Evolutionary conservation across 2,888 invertebrate species (phyloP), one percentile per base, ranked within the genome.

Genomic region (Taphrorychus bicolor): DNA sequence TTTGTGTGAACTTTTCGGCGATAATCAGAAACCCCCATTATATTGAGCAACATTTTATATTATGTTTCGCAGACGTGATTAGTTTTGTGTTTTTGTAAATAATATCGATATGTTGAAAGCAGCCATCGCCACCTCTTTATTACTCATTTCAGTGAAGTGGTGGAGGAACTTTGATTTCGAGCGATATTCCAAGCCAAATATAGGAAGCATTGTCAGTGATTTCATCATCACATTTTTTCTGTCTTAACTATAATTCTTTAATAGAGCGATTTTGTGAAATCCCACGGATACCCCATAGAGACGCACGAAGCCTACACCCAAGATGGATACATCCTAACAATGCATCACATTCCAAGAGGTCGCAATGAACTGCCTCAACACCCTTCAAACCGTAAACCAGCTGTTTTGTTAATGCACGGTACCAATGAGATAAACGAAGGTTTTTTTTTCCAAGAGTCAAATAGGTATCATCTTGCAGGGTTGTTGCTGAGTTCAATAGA

Each of bases 371-470:
- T 11, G 14, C 0, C 19, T 17, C 3, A 21, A 16, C 14, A 57
- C n/a, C 9, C n/a, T n/a, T n/a, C n/a, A n/a, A n/a, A n/a, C n/a
- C n/a, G n/a, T n/a, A 59, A 59, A 16, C 61, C 69, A 2, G 59
- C 62, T 11, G 66, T 69, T 5, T 62, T 69, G n/a, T 23, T 69
- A 16, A 66, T 69, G 69, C 69, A 69, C 45, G 69, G 69, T 58
- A 2, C 24, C 40, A n/a, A n/a, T n/a, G n/a, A n/a, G n/a, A n/a
- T n/a, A n/a, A n/a, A n/a, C n/a, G n/a, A n/a, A n/a, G n/a, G n/a
- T n/a, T n/a, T n/a, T n/a, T n/a, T n/a, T n/a, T n/a, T n/a, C n/a
- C n/a, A n/a, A n/a, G n/a, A n/a, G n/a, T n/a, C n/a, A n/a, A n/a
- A n/a, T n/a, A n/a, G n/a, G n/a, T n/a, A n/a, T n/a, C n/a, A n/a